A percentile compares a stretch with the other conserved stretches of the same genome.
Evolutionary conservation across 2,888 invertebrate genomes (phyloP).

Genomic region (Anagyrus pseudococci): DNA sequence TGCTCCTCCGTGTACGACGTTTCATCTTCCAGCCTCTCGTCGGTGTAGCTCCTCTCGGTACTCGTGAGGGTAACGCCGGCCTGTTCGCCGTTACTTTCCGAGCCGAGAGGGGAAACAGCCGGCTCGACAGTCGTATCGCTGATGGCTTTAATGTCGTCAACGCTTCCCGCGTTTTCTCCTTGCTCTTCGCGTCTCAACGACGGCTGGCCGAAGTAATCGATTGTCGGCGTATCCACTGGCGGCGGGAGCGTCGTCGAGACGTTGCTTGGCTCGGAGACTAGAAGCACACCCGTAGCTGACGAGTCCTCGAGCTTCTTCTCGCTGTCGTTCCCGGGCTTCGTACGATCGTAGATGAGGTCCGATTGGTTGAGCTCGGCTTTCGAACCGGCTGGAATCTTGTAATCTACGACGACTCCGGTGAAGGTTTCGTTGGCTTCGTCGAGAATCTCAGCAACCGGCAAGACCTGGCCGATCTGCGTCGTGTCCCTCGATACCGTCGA

Average conservation of each 20-base stretch:
- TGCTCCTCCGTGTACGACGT: slow-evolving; percentile 44
- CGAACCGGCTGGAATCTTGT: slow-evolving; percentile 46
- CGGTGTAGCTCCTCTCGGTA: slow-evolving; percentile 8
- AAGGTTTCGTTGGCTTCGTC: slow-evolving; percentile 47
- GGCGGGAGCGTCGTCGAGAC: not conserved
- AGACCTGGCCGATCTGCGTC: no score
- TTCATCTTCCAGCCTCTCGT: slow-evolving; percentile 31
- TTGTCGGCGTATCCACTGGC: not conserved
- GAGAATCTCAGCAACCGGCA: slow-evolving; percentile 49
- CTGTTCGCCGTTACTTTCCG: not conserved
- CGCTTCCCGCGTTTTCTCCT: not conserved
- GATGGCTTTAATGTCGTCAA: slow-evolving; percentile 2
- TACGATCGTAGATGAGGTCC: no score
- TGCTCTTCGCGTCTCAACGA: not conserved
- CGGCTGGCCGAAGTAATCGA: no score
- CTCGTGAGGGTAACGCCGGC: not conserved
- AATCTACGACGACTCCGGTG: slow-evolving; percentile 49
- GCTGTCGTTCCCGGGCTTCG: no score
- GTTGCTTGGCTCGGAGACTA: not conserved
- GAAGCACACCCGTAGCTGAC: no score
- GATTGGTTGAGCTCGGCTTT: slow-evolving; percentile 24
- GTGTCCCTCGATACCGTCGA: no score
- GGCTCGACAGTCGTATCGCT: slow-evolving; percentile 15
- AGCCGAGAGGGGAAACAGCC: slow-evolving; percentile 23
- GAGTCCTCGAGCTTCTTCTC: no score